Evolutionary conservation across 2,797 vertebrate species (phyloP), one percentile per base, ranked within the genome.

Genomic region (Apogon hyalosoma): DNA sequence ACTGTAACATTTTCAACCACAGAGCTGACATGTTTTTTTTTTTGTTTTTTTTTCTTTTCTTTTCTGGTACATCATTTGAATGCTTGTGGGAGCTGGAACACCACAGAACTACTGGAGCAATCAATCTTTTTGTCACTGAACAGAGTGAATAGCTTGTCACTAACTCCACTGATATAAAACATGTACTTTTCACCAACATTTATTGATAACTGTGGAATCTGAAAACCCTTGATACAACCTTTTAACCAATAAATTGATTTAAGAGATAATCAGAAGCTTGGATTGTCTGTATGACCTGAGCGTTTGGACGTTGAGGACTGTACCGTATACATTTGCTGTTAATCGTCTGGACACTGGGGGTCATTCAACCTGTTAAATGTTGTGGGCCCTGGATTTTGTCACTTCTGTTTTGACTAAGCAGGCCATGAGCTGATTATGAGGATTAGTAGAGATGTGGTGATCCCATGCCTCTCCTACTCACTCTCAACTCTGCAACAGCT

Each of bases 341-440:
- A 77, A 63, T 82, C 75, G 71, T 77, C 33, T n/a, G 12, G 14
- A 49, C 58, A 71, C 3, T 6, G 48, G 53, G 54, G 70, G 61
- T 11, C 59, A 63, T 69, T 85, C 77, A 82, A 79, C 79, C 74
- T 69, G 63, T 77, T 69, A 65, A 70, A 69, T 54, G 55, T 65
- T 42, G 54, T 75, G 57, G 73, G 51, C 55, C 69, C 87, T 86
- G 85, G 85, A 73, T 88, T 90, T 83, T 87, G 69, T 90, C 85
- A 88, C 90, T 89, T 59, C 59, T 88, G 84, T 86, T 91, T 91
- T 87, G 81, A 88, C 86, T 86, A 84, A 90, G 73, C 73, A 46
- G 66, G 64, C 77, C 62, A 77, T 89, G 89, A 91, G 86, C 81
- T 86, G 87, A 93, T 92, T 91, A 90, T 89, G 53, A 77, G 87